phyloP scores from a whole-genome alignment of 2,797 vertebrate genomes.

The Pseudocheirus occidentalis region DNA sequence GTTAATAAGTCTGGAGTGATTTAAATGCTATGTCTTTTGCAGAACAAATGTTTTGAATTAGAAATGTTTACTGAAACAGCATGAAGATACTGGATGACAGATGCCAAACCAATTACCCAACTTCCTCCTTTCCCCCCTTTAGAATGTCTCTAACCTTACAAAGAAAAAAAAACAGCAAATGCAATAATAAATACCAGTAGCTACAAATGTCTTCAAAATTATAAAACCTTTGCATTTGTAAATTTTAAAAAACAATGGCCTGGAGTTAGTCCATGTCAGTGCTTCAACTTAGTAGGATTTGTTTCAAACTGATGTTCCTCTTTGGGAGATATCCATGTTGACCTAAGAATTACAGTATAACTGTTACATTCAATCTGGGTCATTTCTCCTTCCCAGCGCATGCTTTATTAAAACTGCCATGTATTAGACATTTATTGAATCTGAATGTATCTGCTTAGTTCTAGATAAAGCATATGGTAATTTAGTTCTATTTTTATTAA shows the following conservation, averaged over 20 bases:
- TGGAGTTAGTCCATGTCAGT: neutral
- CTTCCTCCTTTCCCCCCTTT: slow-evolving; percentile 47
- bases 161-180: slow-evolving; percentile 11
- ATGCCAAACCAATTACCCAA: slow-evolving; percentile 36
- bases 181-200: neutral
- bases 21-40: slow-evolving; percentile 1
- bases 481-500: neutral
- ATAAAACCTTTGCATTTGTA: neutral
- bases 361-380: neutral
- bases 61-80: slow-evolving; percentile 46
- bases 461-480: neutral
- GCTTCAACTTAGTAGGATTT: neutral
- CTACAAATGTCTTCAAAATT: neutral
- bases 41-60: slow-evolving; percentile 6
- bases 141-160: slow-evolving; percentile 54
- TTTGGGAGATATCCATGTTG: neutral
- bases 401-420: slow-evolving; percentile 21
- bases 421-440: neutral
- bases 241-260: neutral
- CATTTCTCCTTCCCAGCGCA: neutral
- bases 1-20: slow-evolving; percentile 8
- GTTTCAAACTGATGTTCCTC: neutral
- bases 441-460: neutral
- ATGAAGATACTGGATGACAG: slow-evolving; percentile 17
- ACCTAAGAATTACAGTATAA: neutral